Evolutionary conservation across 1,140 invertebrate species (phyloP).

Genomic region (Limonius californicus): DNA sequence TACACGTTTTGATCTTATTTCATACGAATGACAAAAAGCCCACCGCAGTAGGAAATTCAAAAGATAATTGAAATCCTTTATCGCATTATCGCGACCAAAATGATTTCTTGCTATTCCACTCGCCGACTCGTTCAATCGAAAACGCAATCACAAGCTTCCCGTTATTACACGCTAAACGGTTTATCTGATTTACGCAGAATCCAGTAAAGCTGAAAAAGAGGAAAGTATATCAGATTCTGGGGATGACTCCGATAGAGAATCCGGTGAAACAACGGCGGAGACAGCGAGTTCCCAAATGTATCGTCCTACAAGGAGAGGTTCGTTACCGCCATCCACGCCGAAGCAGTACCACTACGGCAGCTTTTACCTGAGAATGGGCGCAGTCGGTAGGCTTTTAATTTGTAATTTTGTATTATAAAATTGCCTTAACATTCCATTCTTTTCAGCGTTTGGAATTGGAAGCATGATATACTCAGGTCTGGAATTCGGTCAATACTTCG

Average conservation of each 20-base stretch:
- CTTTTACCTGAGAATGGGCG: slow-evolving; percentile 90
- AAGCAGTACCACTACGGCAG: slow-evolving; percentile 80
- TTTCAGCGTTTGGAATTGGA: slow-evolving; percentile 85
- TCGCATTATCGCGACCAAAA: too few relatives aligned
- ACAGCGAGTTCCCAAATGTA: slow-evolving; percentile 50
- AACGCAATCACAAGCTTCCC: not conserved
- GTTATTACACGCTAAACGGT: not conserved
- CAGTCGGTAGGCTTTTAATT: slow-evolving; percentile 67
- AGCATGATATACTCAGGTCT: slow-evolving; percentile 82
- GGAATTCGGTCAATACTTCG: slow-evolving; percentile 92
- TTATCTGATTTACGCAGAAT: slow-evolving; percentile 23
- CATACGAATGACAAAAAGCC: too few relatives aligned
- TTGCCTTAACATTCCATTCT: not conserved
- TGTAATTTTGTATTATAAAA: too few relatives aligned
- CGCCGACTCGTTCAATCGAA: too few relatives aligned
- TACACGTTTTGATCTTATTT: too few relatives aligned
- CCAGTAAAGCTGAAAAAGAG: slow-evolving; percentile 17
- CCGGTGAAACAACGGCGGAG: slow-evolving; percentile 48
- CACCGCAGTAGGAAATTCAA: too few relatives aligned
- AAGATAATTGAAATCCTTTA: too few relatives aligned
- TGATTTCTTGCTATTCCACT: too few relatives aligned
- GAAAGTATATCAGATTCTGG: slow-evolving; percentile 30
- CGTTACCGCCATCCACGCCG: slow-evolving; percentile 46
- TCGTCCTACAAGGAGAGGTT: slow-evolving; percentile 53
- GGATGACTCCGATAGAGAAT: slow-evolving; percentile 40